A percentile compares a stretch with the other conserved stretches of the same genome.
Conservation (phyloP, 1,140 invertebrate species). For the Brachionus calyciflorus region DNA sequence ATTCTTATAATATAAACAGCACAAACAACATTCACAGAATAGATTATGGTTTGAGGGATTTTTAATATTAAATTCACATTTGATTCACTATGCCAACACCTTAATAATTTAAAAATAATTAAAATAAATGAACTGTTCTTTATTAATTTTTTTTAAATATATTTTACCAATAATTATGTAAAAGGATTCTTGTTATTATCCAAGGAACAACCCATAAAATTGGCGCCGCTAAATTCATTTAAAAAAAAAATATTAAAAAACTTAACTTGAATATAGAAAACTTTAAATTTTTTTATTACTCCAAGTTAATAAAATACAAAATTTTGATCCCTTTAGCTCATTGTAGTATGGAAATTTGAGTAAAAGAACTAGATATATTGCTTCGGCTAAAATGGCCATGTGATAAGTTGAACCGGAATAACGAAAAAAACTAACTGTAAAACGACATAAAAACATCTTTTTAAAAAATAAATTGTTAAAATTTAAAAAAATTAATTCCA, state of each 20-base stretch:
- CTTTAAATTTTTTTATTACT: conserved; percentile 7
- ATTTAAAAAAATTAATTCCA: neutral
- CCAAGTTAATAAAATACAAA: conserved; percentile 37
- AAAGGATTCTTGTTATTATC: neutral
- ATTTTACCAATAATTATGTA: conserved; percentile 43
- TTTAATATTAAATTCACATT: conserved; percentile 35
- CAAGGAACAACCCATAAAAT: conserved; percentile 25
- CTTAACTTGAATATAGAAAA: neutral
- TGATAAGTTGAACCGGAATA: conserved; percentile 36
- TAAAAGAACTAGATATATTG: conserved; percentile 23
- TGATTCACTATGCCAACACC: conserved; percentile 46
- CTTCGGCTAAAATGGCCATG: conserved; percentile 42
- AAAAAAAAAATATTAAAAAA: neutral
- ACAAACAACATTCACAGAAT: neutral
- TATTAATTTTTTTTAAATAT: neutral
- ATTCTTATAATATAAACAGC: conserved; percentile 22
- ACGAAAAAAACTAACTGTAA: neutral
- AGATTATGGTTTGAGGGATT: conserved; percentile 40
- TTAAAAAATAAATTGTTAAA: neutral
- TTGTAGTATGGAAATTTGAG: conserved; percentile 44
- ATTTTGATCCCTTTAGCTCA: conserved; percentile 36
- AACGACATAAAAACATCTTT: conserved; percentile 26
- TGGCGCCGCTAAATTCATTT: neutral
- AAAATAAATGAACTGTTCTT: no score
- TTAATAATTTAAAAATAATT: neutral